Percentiles rank a stretch among this genome's conserved stretches.
Conservation (phyloP, 2,113 vertebrate genomes). For the Glaucidium brasilianum region DNA sequence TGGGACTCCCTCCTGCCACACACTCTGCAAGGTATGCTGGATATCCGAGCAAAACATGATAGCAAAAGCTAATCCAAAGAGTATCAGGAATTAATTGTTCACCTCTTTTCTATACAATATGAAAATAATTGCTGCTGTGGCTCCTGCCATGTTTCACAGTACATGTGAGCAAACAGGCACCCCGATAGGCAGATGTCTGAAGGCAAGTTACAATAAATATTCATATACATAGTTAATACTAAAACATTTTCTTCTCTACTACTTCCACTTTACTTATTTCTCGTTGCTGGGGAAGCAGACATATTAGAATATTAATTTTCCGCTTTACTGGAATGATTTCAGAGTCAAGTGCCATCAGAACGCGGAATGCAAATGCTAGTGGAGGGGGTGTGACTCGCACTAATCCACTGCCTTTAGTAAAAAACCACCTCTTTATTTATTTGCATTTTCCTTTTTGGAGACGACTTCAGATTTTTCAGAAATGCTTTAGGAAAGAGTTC, state of each 20-base stretch:
- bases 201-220: conserved; percentile 63
- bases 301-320: conserved; percentile 87
- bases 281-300: conserved; percentile 70
- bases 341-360: conserved; percentile 71
- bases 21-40: background rate
- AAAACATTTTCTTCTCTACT: conserved; percentile 61
- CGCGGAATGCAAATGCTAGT: conserved; percentile 66
- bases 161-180: background rate
- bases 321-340: conserved; percentile 83
- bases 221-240: conserved; percentile 55
- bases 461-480: background rate
- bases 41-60: background rate
- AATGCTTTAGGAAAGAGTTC: background rate
- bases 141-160: background rate
- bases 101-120: background rate
- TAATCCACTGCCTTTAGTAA: conserved; percentile 54
- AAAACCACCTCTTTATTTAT: conserved; percentile 28
- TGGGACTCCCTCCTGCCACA: background rate
- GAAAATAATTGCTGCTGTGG: background rate
- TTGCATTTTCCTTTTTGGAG: background rate
- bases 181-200: conserved; percentile 1
- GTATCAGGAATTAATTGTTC: background rate
- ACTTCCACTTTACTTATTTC: conserved; percentile 70
- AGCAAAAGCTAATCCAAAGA: background rate
- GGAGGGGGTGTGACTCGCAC: conserved; percentile 56